Evolutionary conservation across 2,888 invertebrate genomes (phyloP).

Genomic region (Oxystoma pomonae): DNA sequence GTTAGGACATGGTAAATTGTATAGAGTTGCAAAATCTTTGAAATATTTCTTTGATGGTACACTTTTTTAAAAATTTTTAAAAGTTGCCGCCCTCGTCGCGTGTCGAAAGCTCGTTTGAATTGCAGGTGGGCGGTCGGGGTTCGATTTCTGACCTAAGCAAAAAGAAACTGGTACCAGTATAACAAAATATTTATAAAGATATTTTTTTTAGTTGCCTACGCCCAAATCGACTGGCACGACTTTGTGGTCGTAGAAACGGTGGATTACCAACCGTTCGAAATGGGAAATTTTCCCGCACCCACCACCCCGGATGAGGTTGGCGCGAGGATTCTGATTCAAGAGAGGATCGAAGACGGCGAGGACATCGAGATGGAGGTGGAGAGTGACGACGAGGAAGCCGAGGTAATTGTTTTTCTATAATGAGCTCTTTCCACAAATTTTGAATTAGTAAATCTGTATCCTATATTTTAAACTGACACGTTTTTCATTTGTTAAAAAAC

Average conservation of each 20-base stretch:
- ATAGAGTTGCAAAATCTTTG: too few species aligned
- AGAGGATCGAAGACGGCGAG: slow-evolving; percentile 74
- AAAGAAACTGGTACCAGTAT: neutral
- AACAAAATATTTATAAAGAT: slow-evolving; percentile 10
- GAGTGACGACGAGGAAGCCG: slow-evolving; percentile 64
- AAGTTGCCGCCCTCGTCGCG: too few species aligned
- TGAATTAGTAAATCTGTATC: too few species aligned
- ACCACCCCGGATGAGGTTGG: slow-evolving; percentile 97
- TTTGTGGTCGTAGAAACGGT: slow-evolving; percentile 99
- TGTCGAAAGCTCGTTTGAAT: too few species aligned
- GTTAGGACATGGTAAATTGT: too few species aligned
- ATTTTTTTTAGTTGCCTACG: slow-evolving; percentile 69
- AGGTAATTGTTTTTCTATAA: too few species aligned
- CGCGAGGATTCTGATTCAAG: slow-evolving; percentile 86
- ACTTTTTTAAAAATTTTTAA: too few species aligned
- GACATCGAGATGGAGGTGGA: slow-evolving; percentile 90
- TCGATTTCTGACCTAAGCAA: too few species aligned
- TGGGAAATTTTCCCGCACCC: slow-evolving; percentile 93
- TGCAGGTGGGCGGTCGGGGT: too few species aligned
- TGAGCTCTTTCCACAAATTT: neutral
- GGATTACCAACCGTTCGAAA: slow-evolving; percentile 95
- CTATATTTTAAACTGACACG: slow-evolving; percentile 1
- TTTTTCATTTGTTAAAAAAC: slow-evolving; percentile 7
- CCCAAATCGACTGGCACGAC: slow-evolving; percentile 99
- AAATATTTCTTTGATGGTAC: too few species aligned